Percentiles rank a stretch among this genome's conserved stretches.
phyloP scores from a whole-genome alignment of 2,888 invertebrate species.

The Ischnura elegans region DNA sequence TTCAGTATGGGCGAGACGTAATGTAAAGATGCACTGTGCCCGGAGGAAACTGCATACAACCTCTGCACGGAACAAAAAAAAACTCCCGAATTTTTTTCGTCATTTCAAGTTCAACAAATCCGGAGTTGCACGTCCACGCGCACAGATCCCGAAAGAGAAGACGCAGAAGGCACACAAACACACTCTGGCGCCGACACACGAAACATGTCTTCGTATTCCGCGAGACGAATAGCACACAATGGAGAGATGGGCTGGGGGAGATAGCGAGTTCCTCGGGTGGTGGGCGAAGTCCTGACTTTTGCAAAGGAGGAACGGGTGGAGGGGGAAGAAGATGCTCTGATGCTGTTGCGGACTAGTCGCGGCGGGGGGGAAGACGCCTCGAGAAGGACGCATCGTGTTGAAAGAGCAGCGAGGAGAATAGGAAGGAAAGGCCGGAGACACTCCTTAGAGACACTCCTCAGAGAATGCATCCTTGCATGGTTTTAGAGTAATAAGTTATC shows the following conservation, averaged over 20 bases:
- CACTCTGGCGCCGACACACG: too few species aligned
- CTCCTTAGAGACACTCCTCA: too few species aligned
- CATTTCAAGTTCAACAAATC: background rate
- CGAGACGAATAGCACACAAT: conserved; percentile 55
- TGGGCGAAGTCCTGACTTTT: background rate
- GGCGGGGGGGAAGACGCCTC: too few species aligned
- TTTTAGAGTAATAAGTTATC: too few species aligned
- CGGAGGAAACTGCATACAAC: too few species aligned
- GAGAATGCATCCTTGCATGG: too few species aligned
- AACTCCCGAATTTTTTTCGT: background rate
- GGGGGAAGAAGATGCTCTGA: too few species aligned
- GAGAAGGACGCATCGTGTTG: background rate
- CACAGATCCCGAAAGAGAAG: background rate
- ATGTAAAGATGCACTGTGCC: too few species aligned
- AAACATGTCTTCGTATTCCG: conserved; percentile 29
- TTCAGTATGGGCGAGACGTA: too few species aligned
- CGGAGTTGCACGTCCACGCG: background rate
- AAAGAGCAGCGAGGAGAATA: background rate
- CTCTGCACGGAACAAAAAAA: background rate
- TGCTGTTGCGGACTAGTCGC: background rate
- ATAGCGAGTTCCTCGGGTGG: conserved; percentile 11
- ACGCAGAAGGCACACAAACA: too few species aligned
- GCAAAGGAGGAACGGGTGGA: background rate
- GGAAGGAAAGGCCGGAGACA: too few species aligned
- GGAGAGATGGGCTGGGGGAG: background rate